Evolutionary conservation across 2,888 invertebrate species (phyloP).

Genomic region (Boloria euphrosyne): DNA sequence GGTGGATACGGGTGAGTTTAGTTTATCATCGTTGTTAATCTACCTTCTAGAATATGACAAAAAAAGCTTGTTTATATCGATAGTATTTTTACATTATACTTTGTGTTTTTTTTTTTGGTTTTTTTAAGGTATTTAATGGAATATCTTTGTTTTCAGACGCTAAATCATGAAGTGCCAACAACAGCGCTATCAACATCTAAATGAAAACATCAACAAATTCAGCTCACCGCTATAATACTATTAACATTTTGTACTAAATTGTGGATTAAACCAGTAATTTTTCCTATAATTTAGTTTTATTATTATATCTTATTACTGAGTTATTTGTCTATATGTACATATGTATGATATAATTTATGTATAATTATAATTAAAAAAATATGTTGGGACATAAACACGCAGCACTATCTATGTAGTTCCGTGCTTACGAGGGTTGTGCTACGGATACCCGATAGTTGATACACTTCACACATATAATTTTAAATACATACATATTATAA

Average conservation of each 20-base stretch:
- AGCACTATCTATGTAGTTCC: no score
- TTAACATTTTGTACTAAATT: constrained; percentile 30
- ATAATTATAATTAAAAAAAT: no score
- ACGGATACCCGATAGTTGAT: no score
- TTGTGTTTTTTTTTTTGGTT: no score
- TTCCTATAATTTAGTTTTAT: background rate
- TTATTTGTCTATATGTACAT: no score
- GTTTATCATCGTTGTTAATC: background rate
- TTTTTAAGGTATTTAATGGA: background rate
- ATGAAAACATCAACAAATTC: background rate
- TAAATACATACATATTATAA: no score
- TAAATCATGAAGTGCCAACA: constrained; percentile 41
- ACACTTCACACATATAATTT: no score
- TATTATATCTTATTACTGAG: background rate
- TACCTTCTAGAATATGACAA: background rate
- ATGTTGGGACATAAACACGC: no score
- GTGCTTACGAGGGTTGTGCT: no score
- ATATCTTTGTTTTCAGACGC: constrained; percentile 54
- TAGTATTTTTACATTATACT: no score
- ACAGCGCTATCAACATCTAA: background rate
- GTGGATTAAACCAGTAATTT: constrained; percentile 15
- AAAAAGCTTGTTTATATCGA: background rate
- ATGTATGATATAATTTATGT: no score
- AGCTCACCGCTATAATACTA: constrained; percentile 48
- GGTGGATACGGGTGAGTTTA: constrained; percentile 54